These are phyloP conservation scores for Hydriomena furcata DNA, from an alignment of 2,888 invertebrate genomes.

Conservation along the genomic window DNA sequence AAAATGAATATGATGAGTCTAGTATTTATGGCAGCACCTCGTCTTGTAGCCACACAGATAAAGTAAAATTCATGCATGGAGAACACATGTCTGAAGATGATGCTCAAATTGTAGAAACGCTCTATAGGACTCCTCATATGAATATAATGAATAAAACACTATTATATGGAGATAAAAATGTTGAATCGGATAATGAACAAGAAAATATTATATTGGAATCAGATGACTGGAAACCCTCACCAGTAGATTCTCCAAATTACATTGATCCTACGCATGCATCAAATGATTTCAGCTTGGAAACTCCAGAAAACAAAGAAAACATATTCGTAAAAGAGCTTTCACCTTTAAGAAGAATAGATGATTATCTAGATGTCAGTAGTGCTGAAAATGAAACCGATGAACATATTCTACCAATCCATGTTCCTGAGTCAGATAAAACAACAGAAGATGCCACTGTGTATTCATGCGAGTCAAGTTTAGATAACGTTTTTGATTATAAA, in stretches of 20 bases:
- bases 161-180: slow-evolving; percentile 28
- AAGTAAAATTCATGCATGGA: slow-evolving; percentile 61
- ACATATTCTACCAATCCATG: slow-evolving; percentile 31
- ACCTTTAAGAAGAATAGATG: slow-evolving; percentile 32
- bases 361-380: slow-evolving; percentile 29
- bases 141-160: slow-evolving; percentile 67
- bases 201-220: slow-evolving; percentile 55
- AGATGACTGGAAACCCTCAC: slow-evolving; percentile 39
- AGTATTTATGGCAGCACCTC: slow-evolving; percentile 40
- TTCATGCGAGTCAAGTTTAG: slow-evolving; percentile 59
- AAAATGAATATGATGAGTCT: slow-evolving; percentile 43
- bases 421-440: slow-evolving; percentile 27
- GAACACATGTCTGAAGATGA: slow-evolving; percentile 60
- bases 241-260: slow-evolving; percentile 33
- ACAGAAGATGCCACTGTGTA: slow-evolving; percentile 45
- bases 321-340: slow-evolving; percentile 33
- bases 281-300: slow-evolving; percentile 29
- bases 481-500: slow-evolving; percentile 50
- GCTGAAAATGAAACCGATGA: slow-evolving; percentile 36
- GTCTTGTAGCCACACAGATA: slow-evolving; percentile 51
- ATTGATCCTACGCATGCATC: slow-evolving; percentile 33
- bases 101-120: slow-evolving; percentile 61
- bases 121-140: slow-evolving; percentile 69
- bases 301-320: slow-evolving; percentile 51
- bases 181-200: slow-evolving; percentile 42